Conservation (phyloP, 2,797 vertebrate species). For the Monodelphis domestica region DNA sequence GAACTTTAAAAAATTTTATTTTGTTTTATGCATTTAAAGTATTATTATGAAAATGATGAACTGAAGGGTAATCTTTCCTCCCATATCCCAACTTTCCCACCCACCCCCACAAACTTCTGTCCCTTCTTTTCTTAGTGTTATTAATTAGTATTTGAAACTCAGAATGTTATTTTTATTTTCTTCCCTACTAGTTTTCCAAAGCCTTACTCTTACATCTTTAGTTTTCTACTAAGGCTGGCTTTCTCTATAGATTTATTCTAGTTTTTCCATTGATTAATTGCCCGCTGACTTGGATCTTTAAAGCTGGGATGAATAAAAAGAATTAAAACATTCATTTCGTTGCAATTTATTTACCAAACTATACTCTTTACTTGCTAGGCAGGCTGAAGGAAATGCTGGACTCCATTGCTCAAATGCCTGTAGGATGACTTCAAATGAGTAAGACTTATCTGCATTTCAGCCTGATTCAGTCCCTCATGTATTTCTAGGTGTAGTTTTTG, state of each 20-base stretch:
- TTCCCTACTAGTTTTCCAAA: constrained; percentile 42
- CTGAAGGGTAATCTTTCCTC: not conserved
- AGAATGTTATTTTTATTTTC: constrained; percentile 43
- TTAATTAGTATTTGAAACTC: constrained; percentile 46
- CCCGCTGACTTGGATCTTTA: not conserved
- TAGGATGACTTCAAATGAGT: not conserved
- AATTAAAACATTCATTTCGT: not conserved
- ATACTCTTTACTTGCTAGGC: not conserved
- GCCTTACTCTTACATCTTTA: not conserved
- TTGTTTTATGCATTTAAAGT: not conserved
- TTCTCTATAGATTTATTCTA: not conserved
- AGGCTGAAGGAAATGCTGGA: not conserved
- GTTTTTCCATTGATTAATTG: not conserved
- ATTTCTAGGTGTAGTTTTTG: constrained; percentile 12
- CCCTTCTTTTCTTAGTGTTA: constrained; percentile 34
- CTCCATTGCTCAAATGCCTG: not conserved
- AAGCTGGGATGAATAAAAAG: not conserved
- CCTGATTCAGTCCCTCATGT: not conserved
- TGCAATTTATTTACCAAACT: not conserved
- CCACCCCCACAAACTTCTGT: not conserved
- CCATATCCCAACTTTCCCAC: not conserved
- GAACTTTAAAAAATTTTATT: not conserved
- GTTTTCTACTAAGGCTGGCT: not conserved
- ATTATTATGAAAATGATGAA: not conserved
- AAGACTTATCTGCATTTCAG: constrained; percentile 8